Conservation (phyloP, 2,113 vertebrate genomes). For the Gambusia affinis region DNA sequence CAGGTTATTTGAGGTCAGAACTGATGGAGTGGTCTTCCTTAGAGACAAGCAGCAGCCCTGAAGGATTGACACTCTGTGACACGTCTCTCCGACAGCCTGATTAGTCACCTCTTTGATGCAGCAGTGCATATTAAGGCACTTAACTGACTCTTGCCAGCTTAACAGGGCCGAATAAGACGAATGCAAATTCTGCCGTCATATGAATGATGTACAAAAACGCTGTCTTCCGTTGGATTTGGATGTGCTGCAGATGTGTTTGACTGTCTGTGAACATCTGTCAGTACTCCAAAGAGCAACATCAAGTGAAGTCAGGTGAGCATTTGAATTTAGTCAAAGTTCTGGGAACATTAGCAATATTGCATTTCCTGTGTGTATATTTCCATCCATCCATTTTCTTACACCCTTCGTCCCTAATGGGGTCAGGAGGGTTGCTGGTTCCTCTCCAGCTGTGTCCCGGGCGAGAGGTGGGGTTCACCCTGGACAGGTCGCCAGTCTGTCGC, state of each 20-base stretch:
- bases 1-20: constrained; percentile 50
- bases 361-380: constrained; percentile 10
- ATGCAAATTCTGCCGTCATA: constrained; percentile 8
- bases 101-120: constrained; percentile 71
- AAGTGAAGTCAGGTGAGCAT: constrained; percentile 1
- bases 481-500: no score
- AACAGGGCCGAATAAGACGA: constrained; percentile 50
- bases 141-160: constrained; percentile 39
- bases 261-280: not conserved
- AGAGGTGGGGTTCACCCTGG: no score
- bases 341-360: constrained; percentile 10
- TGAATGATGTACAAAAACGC: constrained; percentile 14
- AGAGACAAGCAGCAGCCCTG: constrained; percentile 51
- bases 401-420: no score
- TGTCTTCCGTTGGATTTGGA: not conserved
- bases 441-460: no score
- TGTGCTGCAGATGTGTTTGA: constrained; percentile 8
- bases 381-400: no score
- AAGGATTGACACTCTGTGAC: constrained; percentile 71
- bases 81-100: constrained; percentile 66
- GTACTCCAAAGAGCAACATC: not conserved
- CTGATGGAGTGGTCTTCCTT: constrained; percentile 54
- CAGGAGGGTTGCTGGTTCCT: no score
- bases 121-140: constrained; percentile 60
- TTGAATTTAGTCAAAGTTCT: constrained; percentile 28